phyloP scores from a whole-genome alignment of 2,113 vertebrate genomes.

The Crocuta crocuta region DNA sequence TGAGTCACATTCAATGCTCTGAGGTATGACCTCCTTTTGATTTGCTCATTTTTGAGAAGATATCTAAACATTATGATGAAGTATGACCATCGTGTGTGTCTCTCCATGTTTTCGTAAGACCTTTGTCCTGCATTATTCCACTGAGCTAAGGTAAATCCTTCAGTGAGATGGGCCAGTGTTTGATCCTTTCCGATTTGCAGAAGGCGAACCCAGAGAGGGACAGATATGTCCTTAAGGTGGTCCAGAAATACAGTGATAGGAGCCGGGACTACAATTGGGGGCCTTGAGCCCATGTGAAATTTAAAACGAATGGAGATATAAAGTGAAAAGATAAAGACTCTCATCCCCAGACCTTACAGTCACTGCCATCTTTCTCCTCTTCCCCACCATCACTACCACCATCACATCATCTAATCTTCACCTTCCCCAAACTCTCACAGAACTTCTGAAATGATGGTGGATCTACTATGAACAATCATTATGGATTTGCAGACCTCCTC shows the following conservation, averaged over 20 bases:
- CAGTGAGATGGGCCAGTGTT: not conserved
- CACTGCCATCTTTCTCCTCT: not conserved
- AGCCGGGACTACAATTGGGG: not conserved
- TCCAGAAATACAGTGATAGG: not conserved
- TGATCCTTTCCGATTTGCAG: not conserved
- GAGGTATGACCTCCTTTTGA: not conserved
- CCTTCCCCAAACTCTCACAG: not conserved
- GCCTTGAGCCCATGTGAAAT: not conserved
- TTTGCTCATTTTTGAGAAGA: constrained; percentile 7
- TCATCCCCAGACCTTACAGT: not conserved
- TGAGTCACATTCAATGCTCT: not conserved
- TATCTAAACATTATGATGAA: not conserved
- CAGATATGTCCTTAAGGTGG: not conserved
- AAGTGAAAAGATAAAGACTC: not conserved
- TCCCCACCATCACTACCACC: not conserved
- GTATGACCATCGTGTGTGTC: not conserved
- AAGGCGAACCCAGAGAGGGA: not conserved
- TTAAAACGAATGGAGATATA: not conserved
- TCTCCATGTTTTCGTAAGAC: not conserved
- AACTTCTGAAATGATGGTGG: not conserved
- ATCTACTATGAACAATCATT: not conserved
- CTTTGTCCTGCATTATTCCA: not conserved
- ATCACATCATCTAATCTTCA: not conserved
- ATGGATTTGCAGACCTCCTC: not conserved
- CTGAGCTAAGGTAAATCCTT: not conserved